phyloP scores from a whole-genome alignment of 2,888 invertebrate species.

The Acrobasis suavella region DNA sequence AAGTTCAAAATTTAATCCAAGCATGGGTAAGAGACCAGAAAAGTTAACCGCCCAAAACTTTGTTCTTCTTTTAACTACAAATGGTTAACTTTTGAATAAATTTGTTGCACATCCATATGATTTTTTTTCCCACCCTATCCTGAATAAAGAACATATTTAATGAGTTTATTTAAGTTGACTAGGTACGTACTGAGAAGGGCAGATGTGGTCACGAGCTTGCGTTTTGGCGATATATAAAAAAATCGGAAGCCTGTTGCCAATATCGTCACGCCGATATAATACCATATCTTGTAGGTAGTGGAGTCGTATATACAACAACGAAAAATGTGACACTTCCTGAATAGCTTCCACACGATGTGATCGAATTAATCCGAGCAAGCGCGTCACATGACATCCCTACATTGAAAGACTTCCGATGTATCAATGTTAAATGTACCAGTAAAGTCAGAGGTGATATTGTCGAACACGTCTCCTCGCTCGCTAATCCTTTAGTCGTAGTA shows the following conservation, averaged over 20 bases:
- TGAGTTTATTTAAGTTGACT: no score
- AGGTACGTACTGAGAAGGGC: no score
- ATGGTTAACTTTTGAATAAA: constrained; percentile 19
- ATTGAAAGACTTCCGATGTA: constrained; percentile 14
- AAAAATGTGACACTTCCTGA: not conserved
- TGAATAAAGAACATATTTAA: not conserved
- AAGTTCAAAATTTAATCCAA: constrained; percentile 76
- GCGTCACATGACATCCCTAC: constrained; percentile 19
- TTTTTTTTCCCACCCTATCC: not conserved
- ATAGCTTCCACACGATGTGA: not conserved
- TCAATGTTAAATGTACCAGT: constrained; percentile 47
- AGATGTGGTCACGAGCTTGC: no score
- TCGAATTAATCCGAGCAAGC: not conserved
- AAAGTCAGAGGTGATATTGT: constrained; percentile 59
- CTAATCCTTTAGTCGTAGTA: constrained; percentile 62
- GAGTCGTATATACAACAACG: no score
- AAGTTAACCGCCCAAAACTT: constrained; percentile 72
- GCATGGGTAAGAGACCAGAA: constrained; percentile 66
- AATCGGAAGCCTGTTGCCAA: no score
- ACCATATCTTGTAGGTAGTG: no score
- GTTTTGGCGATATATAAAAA: no score
- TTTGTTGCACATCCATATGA: constrained; percentile 7
- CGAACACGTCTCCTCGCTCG: constrained; percentile 56
- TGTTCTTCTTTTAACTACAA: constrained; percentile 31
- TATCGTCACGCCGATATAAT: no score